Evolutionary conservation across 2,113 vertebrate species (phyloP).

Genomic region (Cephalopholis sonnerati): DNA sequence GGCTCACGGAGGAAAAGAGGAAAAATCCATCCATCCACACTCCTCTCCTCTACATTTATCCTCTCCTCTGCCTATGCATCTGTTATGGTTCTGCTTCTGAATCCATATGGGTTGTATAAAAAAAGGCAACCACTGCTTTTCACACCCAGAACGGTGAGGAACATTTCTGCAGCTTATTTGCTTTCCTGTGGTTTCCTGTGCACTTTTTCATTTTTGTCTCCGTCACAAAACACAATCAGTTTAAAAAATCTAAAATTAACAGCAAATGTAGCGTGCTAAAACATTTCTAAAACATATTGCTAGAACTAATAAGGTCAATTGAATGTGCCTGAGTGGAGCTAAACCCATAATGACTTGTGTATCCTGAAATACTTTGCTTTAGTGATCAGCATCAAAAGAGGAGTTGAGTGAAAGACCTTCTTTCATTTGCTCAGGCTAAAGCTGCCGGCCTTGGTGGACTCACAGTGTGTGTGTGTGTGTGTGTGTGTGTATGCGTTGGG

Average conservation of each 20-base stretch:
- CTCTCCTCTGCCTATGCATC: conserved; percentile 52
- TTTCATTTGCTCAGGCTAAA: conserved; percentile 81
- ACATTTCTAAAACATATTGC: conserved; percentile 59
- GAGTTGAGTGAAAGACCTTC: conserved; percentile 83
- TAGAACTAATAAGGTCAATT: conserved; percentile 70
- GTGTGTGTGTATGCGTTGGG: conserved; percentile 47
- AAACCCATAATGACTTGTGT: conserved; percentile 76
- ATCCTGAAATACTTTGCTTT: conserved; percentile 81
- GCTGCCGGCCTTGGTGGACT: conserved; percentile 59
- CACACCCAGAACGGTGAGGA: conserved; percentile 35
- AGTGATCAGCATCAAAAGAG: conserved; percentile 81
- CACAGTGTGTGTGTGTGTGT: conserved; percentile 6
- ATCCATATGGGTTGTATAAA: conserved; percentile 53
- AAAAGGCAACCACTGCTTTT: conserved; percentile 35
- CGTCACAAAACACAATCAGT: background rate
- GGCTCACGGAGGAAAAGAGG: conserved; percentile 77
- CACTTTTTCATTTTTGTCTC: background rate
- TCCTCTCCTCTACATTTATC: conserved; percentile 70
- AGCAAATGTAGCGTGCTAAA: conserved; percentile 37
- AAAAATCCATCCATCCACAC: conserved; percentile 82
- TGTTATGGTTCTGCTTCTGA: conserved; percentile 59
- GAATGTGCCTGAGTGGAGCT: conserved; percentile 69
- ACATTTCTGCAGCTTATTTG: conserved; percentile 32
- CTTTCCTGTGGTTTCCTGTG: conserved; percentile 2
- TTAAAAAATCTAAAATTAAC: background rate